Base-by-base conservation (phyloP, 1,140 invertebrate species). In the Cardiocondyla obscurior region DNA sequence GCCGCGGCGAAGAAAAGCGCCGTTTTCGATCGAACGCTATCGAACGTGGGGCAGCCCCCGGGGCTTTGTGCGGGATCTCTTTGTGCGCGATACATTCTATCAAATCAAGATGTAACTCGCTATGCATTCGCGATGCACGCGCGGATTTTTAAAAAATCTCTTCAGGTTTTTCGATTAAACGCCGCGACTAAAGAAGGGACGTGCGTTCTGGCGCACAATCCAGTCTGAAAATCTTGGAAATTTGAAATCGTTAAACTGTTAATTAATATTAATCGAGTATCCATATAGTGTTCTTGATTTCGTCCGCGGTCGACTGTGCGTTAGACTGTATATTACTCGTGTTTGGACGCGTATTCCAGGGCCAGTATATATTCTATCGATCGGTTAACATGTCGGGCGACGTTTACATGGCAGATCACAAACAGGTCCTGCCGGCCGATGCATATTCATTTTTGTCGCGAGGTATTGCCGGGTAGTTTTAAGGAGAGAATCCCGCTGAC, bases 381-480 rank as follows among this genome's bases (percentile, higher is more conserved):
- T 79, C 62, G 44, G 5, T 49, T 16, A 49, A 28, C 39, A 69
- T 53, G 6, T 33, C 10, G 30, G 33, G 33, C 14, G 16, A 77
- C 19, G 33, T 53, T 53, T 53, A 28, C 60, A 46, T 62, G 46
- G 22, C 46, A 69, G 46, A n/a, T 42, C 46, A 51, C 62, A 67
- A 79, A 79, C 46, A 65, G n/a, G n/a, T 77, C 14, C 19, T 10
- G 42, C 74, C 33, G 12, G 3, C 22, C 74, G 22, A 69, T 39
- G 74, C 74, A 65, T 67, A 67, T 53, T 67, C 33, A 67, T 53
- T 69, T 69, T 67, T 69, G 16, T 30, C 36, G 14, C 14, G 42
- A n/a, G 39, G 10, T 51, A 65, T 36, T 19, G 77, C 28, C 12
- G 73, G 42, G 42, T 81, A 86, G 88, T 90, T 90, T 89, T 88